phyloP scores from a whole-genome alignment of 1,140 invertebrate species.

The Cydia strobilella region DNA sequence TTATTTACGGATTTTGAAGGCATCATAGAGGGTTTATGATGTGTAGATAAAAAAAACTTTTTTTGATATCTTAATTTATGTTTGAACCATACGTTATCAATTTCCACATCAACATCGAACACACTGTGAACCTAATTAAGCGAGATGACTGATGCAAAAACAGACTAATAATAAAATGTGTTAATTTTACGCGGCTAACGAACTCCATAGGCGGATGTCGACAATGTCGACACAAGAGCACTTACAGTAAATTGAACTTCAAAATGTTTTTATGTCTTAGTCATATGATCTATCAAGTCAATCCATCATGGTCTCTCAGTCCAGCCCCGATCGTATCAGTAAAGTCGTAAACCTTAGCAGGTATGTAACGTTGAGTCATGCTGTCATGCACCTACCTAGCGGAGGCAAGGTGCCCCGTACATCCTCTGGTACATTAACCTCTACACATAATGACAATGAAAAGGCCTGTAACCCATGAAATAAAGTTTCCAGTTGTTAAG shows the following conservation, averaged over 20 bases:
- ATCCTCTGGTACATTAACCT: slow-evolving; percentile 26
- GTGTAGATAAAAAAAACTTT: too few species aligned
- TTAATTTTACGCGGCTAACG: slow-evolving; percentile 25
- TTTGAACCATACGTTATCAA: background rate
- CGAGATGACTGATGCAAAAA: slow-evolving; percentile 15
- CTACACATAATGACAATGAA: background rate
- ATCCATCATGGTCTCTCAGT: slow-evolving; percentile 25
- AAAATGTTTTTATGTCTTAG: background rate
- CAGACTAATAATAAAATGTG: slow-evolving; percentile 6
- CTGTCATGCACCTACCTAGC: background rate
- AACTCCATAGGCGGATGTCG: slow-evolving; percentile 25
- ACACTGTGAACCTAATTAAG: background rate
- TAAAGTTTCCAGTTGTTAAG: background rate
- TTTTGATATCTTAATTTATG: too few species aligned
- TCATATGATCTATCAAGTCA: background rate
- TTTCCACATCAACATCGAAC: background rate
- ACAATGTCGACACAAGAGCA: slow-evolving; percentile 3
- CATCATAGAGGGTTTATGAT: too few species aligned
- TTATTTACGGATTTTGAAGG: too few species aligned
- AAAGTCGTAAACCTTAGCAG: slow-evolving; percentile 10
- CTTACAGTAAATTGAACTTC: background rate
- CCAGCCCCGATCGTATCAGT: slow-evolving; percentile 20
- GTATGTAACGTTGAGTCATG: background rate
- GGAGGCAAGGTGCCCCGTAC: slow-evolving; percentile 18
- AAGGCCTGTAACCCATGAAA: background rate